Evolutionary conservation across 2,888 invertebrate species (phyloP), one percentile per base, ranked within the genome.

Genomic region (Tipula confusa): DNA sequence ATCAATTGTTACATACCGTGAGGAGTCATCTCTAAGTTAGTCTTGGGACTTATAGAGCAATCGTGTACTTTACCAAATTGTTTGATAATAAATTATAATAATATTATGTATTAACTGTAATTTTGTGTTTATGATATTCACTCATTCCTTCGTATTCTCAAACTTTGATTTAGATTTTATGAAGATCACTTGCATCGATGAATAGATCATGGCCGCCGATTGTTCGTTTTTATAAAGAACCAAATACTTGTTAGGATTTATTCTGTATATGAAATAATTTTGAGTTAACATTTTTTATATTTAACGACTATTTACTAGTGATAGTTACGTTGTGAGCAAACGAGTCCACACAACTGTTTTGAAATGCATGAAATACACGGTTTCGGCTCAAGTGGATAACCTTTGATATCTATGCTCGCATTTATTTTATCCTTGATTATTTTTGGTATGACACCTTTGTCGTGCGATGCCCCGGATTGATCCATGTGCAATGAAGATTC

Each of bases 111-210:
- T 80, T 29, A 24, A 15, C 31, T 80, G 29, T 79, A 15, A 29
- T 80, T 80, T 80, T n/a, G 29, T 29, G 15, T 80, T 31, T 29
- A n/a, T 28, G 0, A 1, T 7, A 15, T 29, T 64, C 24, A 24
- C 64, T 43, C 2, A 9, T 0, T 38, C n/a, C 13, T 64, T 64
- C 1, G n/a, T 24, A 9, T 64, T 18, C 9, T 80, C 80, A n/a
- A 29, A 29, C 15, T 80, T 80, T 80, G 80, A 80, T 29, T 80
- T 80, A n/a, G 80, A 80, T 29, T 80, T 80, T 29, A 80, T 80
- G 11, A 15, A 80, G 15, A 80, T 80, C 29, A 80, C 80, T 6
- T 29, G 31, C 29, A 80, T 29, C 7, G 80, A 80, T 7, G 29
- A 64, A 15, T 80, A 29, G 5, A 29, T 11, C n/a, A 2, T 13